Base-by-base conservation (phyloP, 2,113 vertebrate species). In the Paraplagusia blochii region DNA sequence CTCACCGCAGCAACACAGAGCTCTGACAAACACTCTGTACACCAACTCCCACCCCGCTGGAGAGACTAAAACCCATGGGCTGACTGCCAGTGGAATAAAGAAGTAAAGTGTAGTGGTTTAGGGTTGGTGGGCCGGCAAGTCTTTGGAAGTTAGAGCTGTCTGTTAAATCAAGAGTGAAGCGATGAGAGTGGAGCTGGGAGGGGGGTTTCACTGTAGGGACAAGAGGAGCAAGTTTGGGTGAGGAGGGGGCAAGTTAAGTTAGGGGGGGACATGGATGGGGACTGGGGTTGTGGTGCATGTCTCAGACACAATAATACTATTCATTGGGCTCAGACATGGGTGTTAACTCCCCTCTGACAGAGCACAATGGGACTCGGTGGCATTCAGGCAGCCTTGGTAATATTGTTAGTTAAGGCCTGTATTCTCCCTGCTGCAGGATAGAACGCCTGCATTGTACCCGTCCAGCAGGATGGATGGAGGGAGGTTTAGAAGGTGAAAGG, bases 261-360 rank as follows among this genome's bases (percentile, higher is more conserved):
- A 55, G 75, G 76, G 75, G 76, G 79, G 82, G 77, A 84, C 78
- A 79, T 61, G 69, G 77, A 65, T 66, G 75, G 77, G 76, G 85
- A 65, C 50, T 42, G 53, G 83, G 84, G 83, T 86, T 83, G 89
- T 85, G 83, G 69, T 67, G 79, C 87, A 85, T 88, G 88, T 89
- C 89, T 91, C 90, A 91, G 91, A 90, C 91, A 93, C 92, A 93
- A 93, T 91, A 92, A 89, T 92, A 84, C 90, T 91, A 92, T 92
- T 92, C 91, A 91, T 88, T 78, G 91, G 88, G 89, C 88, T 85
- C 74, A 90, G 82, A 91, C 81, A 92, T 80, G 90, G 91, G 89
- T 92, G 90, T 91, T 90, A 91, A 91, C 88, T 88, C 88, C 88
- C 90, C 88, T 89, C 89, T 90, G 88, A 86, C 91, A 81, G 85